phyloP scores from a whole-genome alignment of 1,140 invertebrate species.

The Cydia splendana region DNA sequence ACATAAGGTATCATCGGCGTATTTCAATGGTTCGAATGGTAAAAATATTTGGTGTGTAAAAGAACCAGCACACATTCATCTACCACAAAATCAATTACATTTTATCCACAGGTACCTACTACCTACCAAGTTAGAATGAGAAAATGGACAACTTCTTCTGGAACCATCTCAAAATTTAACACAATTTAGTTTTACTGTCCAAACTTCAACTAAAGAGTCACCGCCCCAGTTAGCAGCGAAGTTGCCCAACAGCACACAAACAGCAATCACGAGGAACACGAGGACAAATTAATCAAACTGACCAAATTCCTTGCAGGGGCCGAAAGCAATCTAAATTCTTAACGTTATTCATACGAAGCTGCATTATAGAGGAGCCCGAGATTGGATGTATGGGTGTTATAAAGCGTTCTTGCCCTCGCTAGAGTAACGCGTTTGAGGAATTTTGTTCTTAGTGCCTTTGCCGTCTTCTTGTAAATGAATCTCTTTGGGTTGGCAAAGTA shows the following conservation, averaged over 20 bases:
- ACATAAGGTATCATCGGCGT: too few species aligned
- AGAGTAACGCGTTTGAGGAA: constrained; percentile 20
- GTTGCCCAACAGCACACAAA: constrained; percentile 34
- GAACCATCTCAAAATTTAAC: background rate
- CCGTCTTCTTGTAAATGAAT: background rate
- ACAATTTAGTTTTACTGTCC: background rate
- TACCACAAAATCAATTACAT: background rate
- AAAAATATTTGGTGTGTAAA: too few species aligned
- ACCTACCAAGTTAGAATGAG: background rate
- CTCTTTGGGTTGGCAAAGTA: background rate
- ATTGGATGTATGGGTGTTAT: constrained; percentile 28
- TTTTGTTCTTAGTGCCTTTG: constrained; percentile 9
- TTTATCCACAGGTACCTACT: background rate
- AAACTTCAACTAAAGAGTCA: constrained; percentile 20
- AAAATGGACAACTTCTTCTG: background rate
- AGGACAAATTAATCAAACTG: constrained; percentile 39
- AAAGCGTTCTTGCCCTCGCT: constrained; percentile 17
- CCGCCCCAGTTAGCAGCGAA: constrained; percentile 28
- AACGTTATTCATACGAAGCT: constrained; percentile 34
- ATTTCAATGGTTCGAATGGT: too few species aligned
- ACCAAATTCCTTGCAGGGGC: constrained; percentile 40
- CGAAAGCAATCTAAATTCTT: constrained; percentile 51
- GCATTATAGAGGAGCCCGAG: constrained; percentile 30
- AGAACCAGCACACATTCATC: too few species aligned
- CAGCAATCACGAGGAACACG: constrained; percentile 29